Base-by-base conservation (phyloP, 2,888 invertebrate genomes). In the Pandemis cinnamomeana region DNA sequence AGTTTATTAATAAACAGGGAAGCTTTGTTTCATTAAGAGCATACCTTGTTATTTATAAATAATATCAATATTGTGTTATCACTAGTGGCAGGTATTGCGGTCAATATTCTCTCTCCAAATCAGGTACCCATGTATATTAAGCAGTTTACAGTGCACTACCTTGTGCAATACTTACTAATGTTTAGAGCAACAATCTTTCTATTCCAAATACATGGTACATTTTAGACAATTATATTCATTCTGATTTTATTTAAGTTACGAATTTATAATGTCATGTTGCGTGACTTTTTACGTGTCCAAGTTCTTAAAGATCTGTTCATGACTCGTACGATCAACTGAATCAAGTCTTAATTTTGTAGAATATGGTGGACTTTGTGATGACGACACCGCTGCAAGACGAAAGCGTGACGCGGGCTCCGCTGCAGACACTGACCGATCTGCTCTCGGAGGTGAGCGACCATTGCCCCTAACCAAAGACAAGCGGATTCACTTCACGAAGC, bases 381-480 rank as follows among this genome's bases (percentile, higher is more conserved):
- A 95, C 95, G 76, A 97, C 96, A 5, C 97, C 97, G 0, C 93
- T 97, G 63, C 97, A 97, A 89, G 97, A 97, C 84, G 96, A 96
- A 78, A 95, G 95, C 80, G 96, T 97, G 55, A 96, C 96, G 76
- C 95, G 96, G 67, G 95, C 96, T 48, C 97, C 97, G 5, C 87
- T 97, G 76, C 96, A 96, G 82, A 95, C 97, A 36, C 95, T 97
- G 27, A 97, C 97, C 5, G 95, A 96, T 81, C 91, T 97, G 62
- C 91, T 97, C 58, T 95, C 96, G 71, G 95, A 95, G 87, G 95
- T 95, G 83, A 84, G 80, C 72, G 75, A 67, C 41, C 64, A 48
- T 27, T 41, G 41, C 2, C 51, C 51, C 20, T 55, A 20, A 20
- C 15, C 20, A 8, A 5, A 13, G 5, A 48, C 11, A 10, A 55